Evolutionary conservation across 2,888 invertebrate species (phyloP), one percentile per base, ranked within the genome.

Genomic region (Callosobruchus maculatus): DNA sequence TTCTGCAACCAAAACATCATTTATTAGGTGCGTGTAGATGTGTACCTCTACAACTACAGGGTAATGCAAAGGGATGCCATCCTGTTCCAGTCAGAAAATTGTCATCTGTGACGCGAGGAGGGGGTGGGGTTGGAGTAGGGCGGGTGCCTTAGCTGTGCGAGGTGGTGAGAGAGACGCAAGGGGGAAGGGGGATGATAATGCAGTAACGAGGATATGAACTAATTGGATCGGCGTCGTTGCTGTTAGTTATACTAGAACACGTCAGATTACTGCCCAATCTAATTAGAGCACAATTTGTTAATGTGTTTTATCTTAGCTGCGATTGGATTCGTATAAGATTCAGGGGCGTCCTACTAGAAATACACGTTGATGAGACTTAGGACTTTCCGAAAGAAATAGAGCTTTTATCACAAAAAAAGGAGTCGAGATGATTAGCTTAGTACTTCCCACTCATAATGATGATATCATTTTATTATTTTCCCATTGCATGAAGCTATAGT

Each of bases 201-300:
- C 80, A 78, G 79, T 78, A 80, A 79, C 80, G 82, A 81, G 81
- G 81, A 82, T 83, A 82, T 82, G 81, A 80, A 79, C 82, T 85
- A 86, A 86, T 86, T 86, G 85, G 85, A 83, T 83, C 82, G 82
- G 82, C 82, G 82, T 82, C 77, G 76, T 76, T 79, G 81, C 83
- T 80, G 82, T 83, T 84, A 84, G 83, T 82, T 83, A 82, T 82
- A 83, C 82, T 82, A 82, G 83, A 84, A 84, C 85, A 85, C 85
- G 86, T 86, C 86, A 87, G 86, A 87, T 86, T 86, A 86, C 86
- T 86, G 86, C 85, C 86, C 85, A 86, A 87, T 86, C 85, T 85
- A 86, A 87, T 87, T 86, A 87, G 86, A 83, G 86, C 82, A 87
- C 87, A 87, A 87, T 87, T 87, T 87, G 87, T 87, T 87, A 87